Evolutionary conservation across 2,888 invertebrate species (phyloP).

Genomic region (Caprella mutica): DNA sequence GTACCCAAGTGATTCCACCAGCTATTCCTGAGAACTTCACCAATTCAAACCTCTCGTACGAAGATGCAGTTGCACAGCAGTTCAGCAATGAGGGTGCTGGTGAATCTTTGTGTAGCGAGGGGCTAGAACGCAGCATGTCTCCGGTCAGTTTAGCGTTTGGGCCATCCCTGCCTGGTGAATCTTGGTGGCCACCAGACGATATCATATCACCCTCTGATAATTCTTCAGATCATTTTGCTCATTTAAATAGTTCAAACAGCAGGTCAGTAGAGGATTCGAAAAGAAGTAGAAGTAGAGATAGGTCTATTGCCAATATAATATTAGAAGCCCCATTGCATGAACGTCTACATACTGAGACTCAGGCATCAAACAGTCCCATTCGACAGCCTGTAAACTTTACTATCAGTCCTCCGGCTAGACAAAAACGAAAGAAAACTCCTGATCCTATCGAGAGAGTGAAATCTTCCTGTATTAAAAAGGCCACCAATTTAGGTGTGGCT

Average conservation of each 20-base stretch:
- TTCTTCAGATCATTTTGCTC: conserved; percentile 1
- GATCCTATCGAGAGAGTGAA: neutral
- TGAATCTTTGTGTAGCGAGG: conserved; percentile 23
- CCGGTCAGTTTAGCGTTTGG: conserved; percentile 28
- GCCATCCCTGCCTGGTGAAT: conserved; percentile 11
- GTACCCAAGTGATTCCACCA: too few species aligned
- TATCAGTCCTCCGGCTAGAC: conserved; percentile 1
- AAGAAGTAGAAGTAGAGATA: neutral
- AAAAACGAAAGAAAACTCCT: neutral
- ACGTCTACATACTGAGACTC: neutral
- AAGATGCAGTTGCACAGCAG: neutral
- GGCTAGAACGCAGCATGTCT: conserved; percentile 18
- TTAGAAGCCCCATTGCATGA: neutral
- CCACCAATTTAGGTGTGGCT: neutral
- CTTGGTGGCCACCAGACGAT: conserved; percentile 10
- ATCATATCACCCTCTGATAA: conserved; percentile 6
- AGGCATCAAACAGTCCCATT: neutral
- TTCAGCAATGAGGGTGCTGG: conserved; percentile 14
- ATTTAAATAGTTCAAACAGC: neutral
- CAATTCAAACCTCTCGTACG: too few species aligned
- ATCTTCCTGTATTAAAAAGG: neutral
- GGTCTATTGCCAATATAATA: neutral
- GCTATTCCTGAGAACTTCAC: conserved; percentile 3
- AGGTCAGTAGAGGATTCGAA: too few species aligned
- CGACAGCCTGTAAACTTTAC: conserved; percentile 1